phyloP scores from a whole-genome alignment of 2,797 vertebrate species.

The Threskiornis aethiopicus region DNA sequence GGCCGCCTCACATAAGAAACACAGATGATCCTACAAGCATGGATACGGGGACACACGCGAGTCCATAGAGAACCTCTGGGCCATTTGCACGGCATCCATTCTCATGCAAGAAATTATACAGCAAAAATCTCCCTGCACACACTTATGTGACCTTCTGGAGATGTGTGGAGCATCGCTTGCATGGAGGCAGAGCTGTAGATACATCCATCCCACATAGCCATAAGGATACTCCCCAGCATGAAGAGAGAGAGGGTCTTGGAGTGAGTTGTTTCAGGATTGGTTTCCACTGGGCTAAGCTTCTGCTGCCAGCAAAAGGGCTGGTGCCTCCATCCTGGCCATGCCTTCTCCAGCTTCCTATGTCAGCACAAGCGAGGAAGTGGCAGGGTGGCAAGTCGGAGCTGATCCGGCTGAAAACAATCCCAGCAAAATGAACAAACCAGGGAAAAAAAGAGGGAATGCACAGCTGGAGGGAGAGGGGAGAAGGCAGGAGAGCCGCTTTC shows the following conservation, averaged over 20 bases:
- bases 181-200: background rate
- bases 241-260: background rate
- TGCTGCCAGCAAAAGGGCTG: background rate
- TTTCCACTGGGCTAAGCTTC: background rate
- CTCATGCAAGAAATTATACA: background rate
- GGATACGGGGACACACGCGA: fast-evolving
- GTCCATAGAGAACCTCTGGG: background rate
- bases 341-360: background rate
- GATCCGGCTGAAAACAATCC: background rate
- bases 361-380: background rate
- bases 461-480: background rate
- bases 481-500: background rate
- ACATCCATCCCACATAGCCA: background rate
- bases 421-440: background rate
- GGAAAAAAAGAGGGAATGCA: background rate
- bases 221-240: background rate
- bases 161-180: background rate
- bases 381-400: background rate
- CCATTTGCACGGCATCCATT: background rate
- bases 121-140: background rate
- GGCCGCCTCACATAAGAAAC: background rate
- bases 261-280: background rate
- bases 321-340: background rate
- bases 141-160: background rate
- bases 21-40: background rate